Conservation (phyloP, 2,797 vertebrate genomes). For the Taenioides sp. region DNA sequence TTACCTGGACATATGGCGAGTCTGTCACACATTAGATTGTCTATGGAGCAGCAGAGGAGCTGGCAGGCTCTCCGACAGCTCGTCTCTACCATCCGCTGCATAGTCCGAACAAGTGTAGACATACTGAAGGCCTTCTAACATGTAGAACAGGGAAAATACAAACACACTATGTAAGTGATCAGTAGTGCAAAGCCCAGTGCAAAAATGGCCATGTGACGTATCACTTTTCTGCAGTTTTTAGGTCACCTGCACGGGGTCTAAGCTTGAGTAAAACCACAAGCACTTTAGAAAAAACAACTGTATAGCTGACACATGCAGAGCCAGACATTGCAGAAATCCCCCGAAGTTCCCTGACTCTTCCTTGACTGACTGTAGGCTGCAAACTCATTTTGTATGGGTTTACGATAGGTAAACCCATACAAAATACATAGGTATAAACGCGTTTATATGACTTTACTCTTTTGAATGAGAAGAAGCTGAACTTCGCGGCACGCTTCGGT, state of each 20-base stretch:
- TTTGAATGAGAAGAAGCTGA: too few species aligned
- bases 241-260: background rate
- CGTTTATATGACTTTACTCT: too few species aligned
- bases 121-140: conserved; percentile 15
- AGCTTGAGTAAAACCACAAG: too few species aligned
- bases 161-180: background rate
- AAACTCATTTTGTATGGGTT: too few species aligned
- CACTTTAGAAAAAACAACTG: background rate
- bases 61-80: conserved; percentile 51
- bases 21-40: conserved; percentile 28
- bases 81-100: conserved; percentile 54
- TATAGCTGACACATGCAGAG: background rate
- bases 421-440: too few species aligned
- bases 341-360: too few species aligned
- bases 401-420: too few species aligned
- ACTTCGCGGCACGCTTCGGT: too few species aligned
- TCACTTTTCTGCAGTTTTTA: background rate
- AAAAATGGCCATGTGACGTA: background rate
- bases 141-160: background rate
- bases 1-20: conserved; percentile 49
- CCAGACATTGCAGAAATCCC: background rate
- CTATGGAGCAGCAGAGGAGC: conserved; percentile 60
- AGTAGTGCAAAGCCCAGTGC: background rate
- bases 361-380: too few species aligned
- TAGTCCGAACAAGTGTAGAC: conserved; percentile 38